Conservation (phyloP, 2,113 vertebrate species). For the Peromyscus maniculatus region DNA sequence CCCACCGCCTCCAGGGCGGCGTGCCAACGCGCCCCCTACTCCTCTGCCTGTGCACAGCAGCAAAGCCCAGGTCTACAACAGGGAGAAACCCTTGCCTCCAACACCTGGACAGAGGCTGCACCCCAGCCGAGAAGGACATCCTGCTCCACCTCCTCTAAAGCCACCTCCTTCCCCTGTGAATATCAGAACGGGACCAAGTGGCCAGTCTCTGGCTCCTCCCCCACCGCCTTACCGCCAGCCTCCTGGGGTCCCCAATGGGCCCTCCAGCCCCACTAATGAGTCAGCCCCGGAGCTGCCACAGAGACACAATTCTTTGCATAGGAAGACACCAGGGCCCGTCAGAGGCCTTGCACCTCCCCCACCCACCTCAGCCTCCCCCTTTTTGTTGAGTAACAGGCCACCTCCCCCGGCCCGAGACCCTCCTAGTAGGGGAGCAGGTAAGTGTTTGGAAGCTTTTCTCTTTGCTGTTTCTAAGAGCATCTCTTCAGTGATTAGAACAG, state of each 20-base stretch:
- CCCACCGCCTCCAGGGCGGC: conserved; percentile 92
- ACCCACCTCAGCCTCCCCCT: conserved; percentile 86
- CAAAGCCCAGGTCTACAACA: conserved; percentile 87
- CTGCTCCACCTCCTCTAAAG: conserved; percentile 87
- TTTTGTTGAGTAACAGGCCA: conserved; percentile 88
- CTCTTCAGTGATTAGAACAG: background rate
- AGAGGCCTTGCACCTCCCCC: conserved; percentile 89
- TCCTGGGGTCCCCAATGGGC: conserved; percentile 91
- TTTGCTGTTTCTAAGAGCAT: background rate
- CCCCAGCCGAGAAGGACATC: conserved; percentile 86
- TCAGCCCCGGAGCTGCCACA: conserved; percentile 95
- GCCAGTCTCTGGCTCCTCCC: conserved; percentile 90
- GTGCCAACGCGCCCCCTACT: conserved; percentile 84
- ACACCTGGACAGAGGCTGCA: conserved; percentile 90
- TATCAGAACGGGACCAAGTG: conserved; percentile 84
- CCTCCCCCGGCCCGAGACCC: conserved; percentile 90
- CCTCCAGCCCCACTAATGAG: conserved; percentile 90
- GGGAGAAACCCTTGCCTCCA: conserved; percentile 89
- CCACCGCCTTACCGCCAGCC: conserved; percentile 94
- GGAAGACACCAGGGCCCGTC: conserved; percentile 86
- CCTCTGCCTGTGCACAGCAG: conserved; percentile 84
- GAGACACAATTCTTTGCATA: conserved; percentile 97
- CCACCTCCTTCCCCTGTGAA: conserved; percentile 91
- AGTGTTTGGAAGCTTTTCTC: conserved; percentile 42
- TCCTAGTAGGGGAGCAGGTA: conserved; percentile 91